Conservation (phyloP, 2,797 vertebrate species). For the Sternotherus odoratus region DNA sequence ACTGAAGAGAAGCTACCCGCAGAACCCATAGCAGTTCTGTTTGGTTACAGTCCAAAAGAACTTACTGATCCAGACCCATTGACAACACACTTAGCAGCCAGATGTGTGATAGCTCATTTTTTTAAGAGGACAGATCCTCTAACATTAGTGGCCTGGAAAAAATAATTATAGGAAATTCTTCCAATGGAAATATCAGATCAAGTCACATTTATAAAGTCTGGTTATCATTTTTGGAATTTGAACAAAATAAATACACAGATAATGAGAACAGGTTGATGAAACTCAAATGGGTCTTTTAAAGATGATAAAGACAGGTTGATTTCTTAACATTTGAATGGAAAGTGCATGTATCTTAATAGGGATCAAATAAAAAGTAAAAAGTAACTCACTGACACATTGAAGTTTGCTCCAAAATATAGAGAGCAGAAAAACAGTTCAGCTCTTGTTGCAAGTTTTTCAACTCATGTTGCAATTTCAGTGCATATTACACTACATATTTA, state of each 20-base stretch:
- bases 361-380: background rate
- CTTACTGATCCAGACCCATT: background rate
- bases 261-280: background rate
- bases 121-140: background rate
- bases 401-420: background rate
- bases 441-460: background rate
- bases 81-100: background rate
- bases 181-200: background rate
- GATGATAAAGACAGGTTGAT: background rate
- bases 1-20: background rate
- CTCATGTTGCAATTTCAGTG: conserved; percentile 5
- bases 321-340: background rate
- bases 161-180: background rate
- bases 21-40: background rate
- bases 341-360: background rate
- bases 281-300: background rate
- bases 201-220: background rate
- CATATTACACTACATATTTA: background rate
- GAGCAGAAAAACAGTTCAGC: background rate
- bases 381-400: background rate
- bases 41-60: background rate
- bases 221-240: background rate
- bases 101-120: background rate
- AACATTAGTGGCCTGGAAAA: background rate
- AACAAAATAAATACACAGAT: background rate